phyloP scores from a whole-genome alignment of 1,140 invertebrate genomes.

The Neomicropteryx cornuta region DNA sequence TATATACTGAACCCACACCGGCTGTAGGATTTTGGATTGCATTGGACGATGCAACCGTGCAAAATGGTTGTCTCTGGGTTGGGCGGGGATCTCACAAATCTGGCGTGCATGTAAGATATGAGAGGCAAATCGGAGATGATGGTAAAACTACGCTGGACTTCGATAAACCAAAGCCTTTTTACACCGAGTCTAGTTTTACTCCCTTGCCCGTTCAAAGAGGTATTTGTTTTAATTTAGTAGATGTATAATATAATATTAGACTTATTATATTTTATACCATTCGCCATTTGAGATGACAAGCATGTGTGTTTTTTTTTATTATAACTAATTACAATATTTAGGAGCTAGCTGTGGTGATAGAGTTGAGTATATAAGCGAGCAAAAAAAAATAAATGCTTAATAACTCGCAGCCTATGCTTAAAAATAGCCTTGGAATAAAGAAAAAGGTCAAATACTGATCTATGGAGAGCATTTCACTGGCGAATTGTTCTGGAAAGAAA shows the following conservation, averaged over 20 bases:
- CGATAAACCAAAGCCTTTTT: slow-evolving; percentile 52
- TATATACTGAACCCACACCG: slow-evolving; percentile 66
- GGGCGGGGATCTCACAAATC: slow-evolving; percentile 82
- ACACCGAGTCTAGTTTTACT: slow-evolving; percentile 66
- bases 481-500: too few relatives aligned
- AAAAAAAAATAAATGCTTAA: too few relatives aligned
- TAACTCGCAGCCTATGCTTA: too few relatives aligned
- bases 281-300: background rate
- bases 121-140: slow-evolving; percentile 56
- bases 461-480: too few relatives aligned
- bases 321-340: too few relatives aligned
- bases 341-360: too few relatives aligned
- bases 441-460: too few relatives aligned
- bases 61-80: slow-evolving; percentile 94
- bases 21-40: slow-evolving; percentile 91
- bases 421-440: too few relatives aligned
- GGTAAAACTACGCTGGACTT: slow-evolving; percentile 50
- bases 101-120: slow-evolving; percentile 60
- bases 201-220: slow-evolving; percentile 72
- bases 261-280: background rate
- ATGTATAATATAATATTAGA: slow-evolving; percentile 17
- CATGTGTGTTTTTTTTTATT: too few relatives aligned
- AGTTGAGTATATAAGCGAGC: too few relatives aligned
- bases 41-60: slow-evolving; percentile 78
- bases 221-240: slow-evolving; percentile 31